phyloP scores from a whole-genome alignment of 1,140 invertebrate genomes.

The Brachionus sp. region DNA sequence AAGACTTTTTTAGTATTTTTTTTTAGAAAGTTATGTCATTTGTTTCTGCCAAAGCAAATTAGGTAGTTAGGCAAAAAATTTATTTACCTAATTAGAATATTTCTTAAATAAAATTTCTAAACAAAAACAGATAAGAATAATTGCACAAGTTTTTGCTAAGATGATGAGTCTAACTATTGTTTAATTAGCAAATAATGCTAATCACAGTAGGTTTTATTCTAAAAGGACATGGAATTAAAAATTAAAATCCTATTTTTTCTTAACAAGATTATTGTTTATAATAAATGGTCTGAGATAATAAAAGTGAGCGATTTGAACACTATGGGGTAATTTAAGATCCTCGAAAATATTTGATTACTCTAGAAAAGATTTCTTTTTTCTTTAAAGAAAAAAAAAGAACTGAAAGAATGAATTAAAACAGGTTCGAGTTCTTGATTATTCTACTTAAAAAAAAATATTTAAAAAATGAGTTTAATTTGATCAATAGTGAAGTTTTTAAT shows the following conservation, averaged over 20 bases:
- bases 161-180: not conserved
- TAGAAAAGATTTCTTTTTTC: not conserved
- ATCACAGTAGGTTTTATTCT: not conserved
- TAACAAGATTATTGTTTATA: not conserved
- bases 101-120: not conserved
- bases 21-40: not conserved
- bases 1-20: not conserved
- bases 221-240: not conserved
- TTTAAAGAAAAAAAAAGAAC: not conserved
- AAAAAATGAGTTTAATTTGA: not conserved
- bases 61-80: not conserved
- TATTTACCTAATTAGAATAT: not conserved
- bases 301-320: not conserved
- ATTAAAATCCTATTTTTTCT: not conserved
- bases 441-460: not conserved
- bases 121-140: not conserved
- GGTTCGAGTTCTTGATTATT: slow-evolving; percentile 12
- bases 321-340: not conserved
- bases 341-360: slow-evolving; percentile 24
- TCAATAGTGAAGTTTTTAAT: not conserved
- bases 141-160: not conserved
- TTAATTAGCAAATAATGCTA: not conserved
- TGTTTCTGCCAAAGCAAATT: not conserved
- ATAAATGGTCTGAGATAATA: not conserved
- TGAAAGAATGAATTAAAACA: not conserved